phyloP scores from a whole-genome alignment of 2,797 vertebrate genomes.

The Etheostoma nigrum region DNA sequence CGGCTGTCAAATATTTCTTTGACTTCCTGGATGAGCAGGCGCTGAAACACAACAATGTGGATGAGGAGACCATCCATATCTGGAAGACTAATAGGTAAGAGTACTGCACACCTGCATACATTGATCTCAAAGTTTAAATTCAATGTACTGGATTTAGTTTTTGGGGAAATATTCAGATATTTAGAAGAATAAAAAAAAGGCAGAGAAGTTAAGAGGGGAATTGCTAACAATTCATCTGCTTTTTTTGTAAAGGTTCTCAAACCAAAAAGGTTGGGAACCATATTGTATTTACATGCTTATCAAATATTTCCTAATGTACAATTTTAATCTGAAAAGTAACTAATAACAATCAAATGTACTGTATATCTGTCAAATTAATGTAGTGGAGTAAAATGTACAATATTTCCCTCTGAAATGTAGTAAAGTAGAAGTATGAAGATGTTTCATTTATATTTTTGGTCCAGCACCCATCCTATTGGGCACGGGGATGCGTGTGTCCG shows the following conservation, averaged over 20 bases:
- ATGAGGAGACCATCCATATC: conserved; percentile 98
- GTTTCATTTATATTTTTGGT: too few species aligned
- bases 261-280: background rate
- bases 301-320: background rate
- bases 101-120: background rate
- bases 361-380: background rate
- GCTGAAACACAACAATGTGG: conserved; percentile 93
- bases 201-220: background rate
- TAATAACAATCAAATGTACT: background rate
- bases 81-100: conserved; percentile 98
- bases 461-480: too few species aligned
- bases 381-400: background rate
- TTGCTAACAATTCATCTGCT: background rate
- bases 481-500: too few species aligned
- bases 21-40: conserved; percentile 99
- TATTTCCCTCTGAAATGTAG: conserved; percentile 1
- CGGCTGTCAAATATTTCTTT: conserved; percentile 98
- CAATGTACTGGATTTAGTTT: too few species aligned
- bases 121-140: background rate
- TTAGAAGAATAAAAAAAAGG: background rate
- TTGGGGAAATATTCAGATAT: background rate
- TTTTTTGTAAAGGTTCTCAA: background rate
- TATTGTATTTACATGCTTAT: background rate
- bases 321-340: background rate
- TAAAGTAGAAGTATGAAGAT: background rate